A percentile compares a stretch with the other conserved stretches of the same genome.
Evolutionary conservation across 64 coral and sea anemone genomes (phyloP).

Genomic region (Exaiptasia diaphana): DNA sequence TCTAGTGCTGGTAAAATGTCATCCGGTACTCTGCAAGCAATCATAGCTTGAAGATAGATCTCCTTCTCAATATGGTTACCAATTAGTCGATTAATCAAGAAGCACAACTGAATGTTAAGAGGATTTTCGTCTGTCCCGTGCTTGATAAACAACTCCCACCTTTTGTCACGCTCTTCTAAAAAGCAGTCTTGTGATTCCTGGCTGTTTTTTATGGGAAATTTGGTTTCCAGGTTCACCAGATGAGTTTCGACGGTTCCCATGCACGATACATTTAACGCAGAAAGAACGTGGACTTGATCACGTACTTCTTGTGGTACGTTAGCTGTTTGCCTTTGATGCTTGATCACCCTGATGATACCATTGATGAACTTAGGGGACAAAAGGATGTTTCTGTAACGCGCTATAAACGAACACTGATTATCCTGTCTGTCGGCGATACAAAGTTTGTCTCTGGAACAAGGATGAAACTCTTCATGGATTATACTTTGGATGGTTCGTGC

Average conservation of each 20-base stretch:
- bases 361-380: conserved; percentile 85
- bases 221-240: conserved; percentile 68
- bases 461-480: conserved; percentile 77
- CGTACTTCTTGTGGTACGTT: conserved; percentile 80
- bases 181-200: conserved; percentile 84
- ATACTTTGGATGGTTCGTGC: conserved; percentile 85
- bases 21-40: conserved; percentile 77
- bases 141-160: conserved; percentile 73
- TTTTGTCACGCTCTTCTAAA: conserved; percentile 71
- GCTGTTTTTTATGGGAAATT: conserved; percentile 61
- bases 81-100: conserved; percentile 81
- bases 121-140: conserved; percentile 88
- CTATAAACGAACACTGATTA: conserved; percentile 60
- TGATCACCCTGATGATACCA: conserved; percentile 78
- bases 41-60: conserved; percentile 93
- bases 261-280: conserved; percentile 63
- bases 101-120: conserved; percentile 90
- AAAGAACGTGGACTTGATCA: conserved; percentile 71
- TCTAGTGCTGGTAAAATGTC: conserved; percentile 84
- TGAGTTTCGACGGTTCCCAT: conserved; percentile 87
- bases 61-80: conserved; percentile 85
- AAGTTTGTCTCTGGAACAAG: conserved; percentile 67
- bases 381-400: conserved; percentile 68
- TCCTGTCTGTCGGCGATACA: conserved; percentile 65
- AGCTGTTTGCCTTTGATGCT: conserved; percentile 79